Evolutionary conservation across 2,797 vertebrate species (phyloP), one percentile per base, ranked within the genome.

Genomic region (Darevskia mixta): DNA sequence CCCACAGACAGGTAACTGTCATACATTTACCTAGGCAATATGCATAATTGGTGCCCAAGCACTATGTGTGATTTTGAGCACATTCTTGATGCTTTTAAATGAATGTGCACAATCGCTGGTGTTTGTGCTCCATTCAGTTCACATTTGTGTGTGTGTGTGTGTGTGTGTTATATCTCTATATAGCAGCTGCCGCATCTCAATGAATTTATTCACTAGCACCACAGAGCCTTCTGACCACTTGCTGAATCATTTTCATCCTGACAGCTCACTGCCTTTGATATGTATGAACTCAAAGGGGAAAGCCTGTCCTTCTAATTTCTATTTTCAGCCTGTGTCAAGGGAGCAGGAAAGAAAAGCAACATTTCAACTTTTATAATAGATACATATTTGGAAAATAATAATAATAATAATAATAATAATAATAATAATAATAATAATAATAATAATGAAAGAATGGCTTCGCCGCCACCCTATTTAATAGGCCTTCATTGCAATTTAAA

Each of bases 401-500:
- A 71, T 69, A 3, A 69, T 20, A 23, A n/a, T n/a, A n/a, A n/a
- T n/a, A n/a, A n/a, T n/a, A n/a, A n/a, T n/a, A 94, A 91, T 92
- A 92, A 93, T 90, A 89, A 71, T 69, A 3, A 71, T 23, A 23
- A 35, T 35, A 35, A 35, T 35, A 35, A 35, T 35, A 35, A 35
- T 35, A 35, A 61, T 61, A 20, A 64, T 15, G 8, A 82, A 55
- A 93, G 92, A 93, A 84, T 88, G 87, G 8, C 11, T 58, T 78
- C 2, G 0, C 4, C 89, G 94, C 95, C 96, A 93, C 93, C 92
- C 90, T 95, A 96, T 96, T 97, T 97, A 97, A 96, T 96, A 94
- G 96, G 95, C 94, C 93, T 96, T 95, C 93, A 95, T 95, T 96
- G 95, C 94, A 95, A 90, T 96, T 96, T 96, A 93, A 96, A 96